Conservation (phyloP, 2,797 vertebrate species). For the Allobates femoralis region DNA sequence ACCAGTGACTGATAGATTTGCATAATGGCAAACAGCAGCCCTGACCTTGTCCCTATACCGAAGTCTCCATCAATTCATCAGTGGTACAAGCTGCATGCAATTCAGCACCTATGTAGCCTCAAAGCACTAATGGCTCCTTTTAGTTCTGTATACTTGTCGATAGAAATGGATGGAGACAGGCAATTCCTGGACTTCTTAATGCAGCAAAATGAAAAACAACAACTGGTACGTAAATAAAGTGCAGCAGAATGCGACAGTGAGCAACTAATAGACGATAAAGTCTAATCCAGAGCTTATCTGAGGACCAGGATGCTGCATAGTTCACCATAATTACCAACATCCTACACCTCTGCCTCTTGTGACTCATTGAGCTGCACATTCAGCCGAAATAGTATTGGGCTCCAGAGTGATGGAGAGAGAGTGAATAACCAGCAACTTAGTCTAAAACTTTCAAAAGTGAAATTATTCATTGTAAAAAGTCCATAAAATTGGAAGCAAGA, state of each 20-base stretch:
- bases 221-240: not conserved
- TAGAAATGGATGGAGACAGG: not conserved
- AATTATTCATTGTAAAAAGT: too few relatives aligned
- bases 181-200: not conserved
- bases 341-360: too few relatives aligned
- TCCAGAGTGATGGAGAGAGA: too few relatives aligned
- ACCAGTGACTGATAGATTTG: slow-evolving; percentile 15
- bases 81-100: not conserved
- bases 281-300: not conserved
- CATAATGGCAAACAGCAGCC: slow-evolving; percentile 4
- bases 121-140: not conserved
- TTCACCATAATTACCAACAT: too few relatives aligned
- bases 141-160: not conserved
- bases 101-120: slow-evolving; percentile 13
- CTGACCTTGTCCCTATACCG: slow-evolving; percentile 13
- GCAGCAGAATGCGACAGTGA: not conserved
- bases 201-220: not conserved
- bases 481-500: too few relatives aligned
- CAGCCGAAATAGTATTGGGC: too few relatives aligned
- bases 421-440: too few relatives aligned
- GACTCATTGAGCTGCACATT: too few relatives aligned
- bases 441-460: too few relatives aligned
- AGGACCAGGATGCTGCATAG: too few relatives aligned
- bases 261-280: not conserved
- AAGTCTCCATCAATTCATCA: slow-evolving; percentile 44